Conservation (phyloP, 1,140 invertebrate species). For the Homarus americanus region DNA sequence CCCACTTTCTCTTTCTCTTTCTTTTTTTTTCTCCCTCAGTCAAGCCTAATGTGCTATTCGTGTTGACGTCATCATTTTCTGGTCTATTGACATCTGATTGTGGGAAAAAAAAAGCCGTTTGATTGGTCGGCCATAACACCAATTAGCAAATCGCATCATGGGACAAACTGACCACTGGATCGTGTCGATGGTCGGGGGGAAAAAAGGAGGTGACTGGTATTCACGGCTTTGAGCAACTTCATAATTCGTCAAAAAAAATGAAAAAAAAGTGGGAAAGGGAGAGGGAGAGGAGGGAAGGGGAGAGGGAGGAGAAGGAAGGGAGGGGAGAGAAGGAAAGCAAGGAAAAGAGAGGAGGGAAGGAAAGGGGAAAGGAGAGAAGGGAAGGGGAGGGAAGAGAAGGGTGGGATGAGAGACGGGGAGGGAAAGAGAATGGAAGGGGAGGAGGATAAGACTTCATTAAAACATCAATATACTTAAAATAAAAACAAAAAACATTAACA, state of each 20-base stretch:
- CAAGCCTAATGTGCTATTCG: background rate
- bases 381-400: too few species aligned
- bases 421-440: background rate
- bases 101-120: background rate
- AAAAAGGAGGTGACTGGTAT: background rate
- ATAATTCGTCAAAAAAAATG: too few species aligned
- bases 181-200: background rate
- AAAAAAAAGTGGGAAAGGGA: background rate
- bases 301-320: background rate
- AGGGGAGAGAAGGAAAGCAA: constrained; percentile 14
- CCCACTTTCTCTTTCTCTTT: background rate
- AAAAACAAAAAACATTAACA: too few species aligned
- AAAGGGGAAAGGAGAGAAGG: too few species aligned
- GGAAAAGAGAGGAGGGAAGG: too few species aligned
- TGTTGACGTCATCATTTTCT: background rate
- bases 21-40: background rate
- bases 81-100: background rate
- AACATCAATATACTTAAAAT: too few species aligned
- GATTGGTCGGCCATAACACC: constrained; percentile 10
- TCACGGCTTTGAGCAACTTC: too few species aligned
- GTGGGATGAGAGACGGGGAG: background rate
- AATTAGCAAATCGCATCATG: constrained; percentile 43
- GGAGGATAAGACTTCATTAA: too few species aligned
- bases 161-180: background rate
- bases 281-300: background rate